Conservation (phyloP, 2,113 vertebrate genomes). For the Turdus rufiventris region DNA sequence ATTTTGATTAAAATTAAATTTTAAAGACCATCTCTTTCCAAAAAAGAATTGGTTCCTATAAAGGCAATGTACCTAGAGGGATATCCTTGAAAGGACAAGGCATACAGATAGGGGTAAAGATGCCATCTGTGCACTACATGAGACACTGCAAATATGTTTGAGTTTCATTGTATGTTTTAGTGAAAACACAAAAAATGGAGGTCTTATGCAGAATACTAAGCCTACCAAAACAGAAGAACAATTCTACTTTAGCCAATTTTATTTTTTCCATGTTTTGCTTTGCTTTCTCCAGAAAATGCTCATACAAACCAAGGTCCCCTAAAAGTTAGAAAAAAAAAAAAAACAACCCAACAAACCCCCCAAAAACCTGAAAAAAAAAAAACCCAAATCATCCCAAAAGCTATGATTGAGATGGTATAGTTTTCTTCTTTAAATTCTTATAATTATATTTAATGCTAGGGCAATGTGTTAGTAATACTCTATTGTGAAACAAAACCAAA, state of each 20-base stretch:
- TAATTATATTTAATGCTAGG: not conserved
- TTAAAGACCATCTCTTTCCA: constrained; percentile 46
- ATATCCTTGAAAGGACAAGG: constrained; percentile 33
- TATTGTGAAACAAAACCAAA: not conserved
- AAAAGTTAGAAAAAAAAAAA: not conserved
- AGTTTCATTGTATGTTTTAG: not conserved
- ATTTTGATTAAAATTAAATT: constrained; percentile 65
- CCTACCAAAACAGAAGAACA: not conserved
- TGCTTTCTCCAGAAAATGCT: not conserved
- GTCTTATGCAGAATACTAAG: not conserved
- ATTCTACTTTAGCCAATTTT: not conserved
- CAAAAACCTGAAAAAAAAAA: no score
- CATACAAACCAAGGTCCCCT: rapidly evolving
- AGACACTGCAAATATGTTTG: not conserved
- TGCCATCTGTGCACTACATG: constrained; percentile 33
- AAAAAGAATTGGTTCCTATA: constrained; percentile 16
- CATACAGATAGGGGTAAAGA: constrained; percentile 11
- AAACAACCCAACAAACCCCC: not conserved
- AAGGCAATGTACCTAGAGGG: constrained; percentile 12
- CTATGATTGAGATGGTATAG: not conserved
- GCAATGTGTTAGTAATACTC: not conserved
- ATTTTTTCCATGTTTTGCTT: not conserved
- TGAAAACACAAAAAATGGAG: not conserved
- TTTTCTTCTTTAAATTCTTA: not conserved
- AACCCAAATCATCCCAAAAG: no score